Base-by-base conservation (phyloP, 2,888 invertebrate species). In the Cephonodes hylas region DNA sequence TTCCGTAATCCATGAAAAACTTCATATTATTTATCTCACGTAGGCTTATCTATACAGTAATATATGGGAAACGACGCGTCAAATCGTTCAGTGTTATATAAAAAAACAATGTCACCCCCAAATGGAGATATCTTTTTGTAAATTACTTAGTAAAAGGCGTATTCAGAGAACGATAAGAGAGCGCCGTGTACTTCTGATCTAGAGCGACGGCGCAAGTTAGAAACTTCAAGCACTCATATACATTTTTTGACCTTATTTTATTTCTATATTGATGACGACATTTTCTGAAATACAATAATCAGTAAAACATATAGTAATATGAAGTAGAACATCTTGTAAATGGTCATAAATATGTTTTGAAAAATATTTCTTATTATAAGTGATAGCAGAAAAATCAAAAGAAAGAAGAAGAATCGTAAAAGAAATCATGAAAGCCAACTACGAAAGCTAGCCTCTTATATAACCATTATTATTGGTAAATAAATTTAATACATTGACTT, bases 131-230 rank as follows among this genome's bases (percentile, higher is more conserved):
- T 84, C 79, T 84, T 84, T 86, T 56, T 83, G 80, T 84, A 81
- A 86, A 88, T 88, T 89, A 89, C 86, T 88, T 79, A 83, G 88
- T 86, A 84, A 84, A 82, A 86, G 85, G 86, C 84, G 88, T 84
- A 88, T 88, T 88, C 89, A 78, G 74, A 80, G 87, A 87, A 87
- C 85, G 90, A 89, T 90, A 89, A 88, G 85, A 81, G 79, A 80
- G 79, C 74, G 79, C 79, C 79, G 79, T 77, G 81, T 79, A 77
- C 77, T 78, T 74, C 81, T 84, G 83, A 77, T 74, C 64, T 69
- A 67, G 64, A 65, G 18, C 70, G 58, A 42, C 80, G 84, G 84
- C 60, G 34, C 68, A 83, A 84, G 75, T 63, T 34, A 70, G 3
- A 38, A 60, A 67, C 59, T 58, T 7, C 7, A 2, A 8, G 48